A percentile compares a stretch with the other conserved stretches of the same genome.
Evolutionary conservation across 2,888 invertebrate species (phyloP).

Genomic region (Chrysolina haemoptera): DNA sequence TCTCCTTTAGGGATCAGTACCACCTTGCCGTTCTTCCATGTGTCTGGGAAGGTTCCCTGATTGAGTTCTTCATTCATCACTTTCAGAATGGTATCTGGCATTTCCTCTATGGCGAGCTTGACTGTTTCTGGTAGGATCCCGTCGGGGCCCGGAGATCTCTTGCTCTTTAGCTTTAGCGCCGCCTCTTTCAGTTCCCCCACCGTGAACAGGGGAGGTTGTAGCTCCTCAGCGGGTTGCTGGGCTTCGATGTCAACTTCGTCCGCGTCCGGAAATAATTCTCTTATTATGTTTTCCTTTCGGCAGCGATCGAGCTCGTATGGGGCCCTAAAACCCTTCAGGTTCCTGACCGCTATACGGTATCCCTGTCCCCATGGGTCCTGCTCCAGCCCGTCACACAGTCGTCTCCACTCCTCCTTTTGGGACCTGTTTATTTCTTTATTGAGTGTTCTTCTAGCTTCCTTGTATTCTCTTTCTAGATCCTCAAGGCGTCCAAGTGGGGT

Average conservation of each 20-base stretch:
- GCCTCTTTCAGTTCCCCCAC: no score
- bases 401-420: constrained; percentile 12
- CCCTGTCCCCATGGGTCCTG: constrained; percentile 23
- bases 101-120: neutral
- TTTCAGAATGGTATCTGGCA: constrained; percentile 25
- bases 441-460: neutral
- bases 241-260: no score
- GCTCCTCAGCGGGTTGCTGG: no score
- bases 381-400: constrained; percentile 4
- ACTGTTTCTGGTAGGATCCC: constrained; percentile 1
- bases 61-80: neutral
- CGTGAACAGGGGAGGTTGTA: no score
- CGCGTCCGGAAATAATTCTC: neutral
- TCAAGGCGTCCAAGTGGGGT: neutral
- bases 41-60: neutral
- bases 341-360: constrained; percentile 5
- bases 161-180: constrained; percentile 28
- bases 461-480: neutral
- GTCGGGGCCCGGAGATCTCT: constrained; percentile 30
- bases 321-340: neutral
- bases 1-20: neutral
- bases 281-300: neutral
- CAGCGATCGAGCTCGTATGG: neutral
- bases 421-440: constrained; percentile 11
- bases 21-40: neutral